Conservation (phyloP, 2,888 invertebrate species). For the Nemurella pictetii region DNA sequence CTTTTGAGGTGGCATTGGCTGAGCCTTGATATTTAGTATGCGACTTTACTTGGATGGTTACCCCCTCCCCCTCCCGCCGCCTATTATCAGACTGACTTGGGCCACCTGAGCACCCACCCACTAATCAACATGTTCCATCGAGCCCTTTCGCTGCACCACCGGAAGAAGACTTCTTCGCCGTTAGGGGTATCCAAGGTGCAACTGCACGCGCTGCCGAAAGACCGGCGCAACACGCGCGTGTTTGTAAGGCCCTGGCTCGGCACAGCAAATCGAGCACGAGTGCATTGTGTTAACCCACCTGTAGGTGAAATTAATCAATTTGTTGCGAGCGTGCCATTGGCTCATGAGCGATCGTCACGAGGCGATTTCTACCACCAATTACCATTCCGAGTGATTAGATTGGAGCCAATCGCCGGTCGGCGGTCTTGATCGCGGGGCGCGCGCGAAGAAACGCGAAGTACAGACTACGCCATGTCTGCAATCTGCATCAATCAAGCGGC, state of each 20-base stretch:
- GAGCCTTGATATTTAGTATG: too few species aligned
- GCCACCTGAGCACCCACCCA: slow-evolving; percentile 14
- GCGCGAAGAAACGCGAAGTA: background rate
- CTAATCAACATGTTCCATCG: slow-evolving; percentile 18
- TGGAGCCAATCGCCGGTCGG: background rate
- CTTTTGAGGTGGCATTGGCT: too few species aligned
- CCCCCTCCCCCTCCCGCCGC: background rate
- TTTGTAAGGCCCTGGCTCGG: slow-evolving; percentile 5
- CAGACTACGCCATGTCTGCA: background rate
- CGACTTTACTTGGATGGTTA: too few species aligned
- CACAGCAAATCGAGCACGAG: background rate
- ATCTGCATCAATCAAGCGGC: background rate
- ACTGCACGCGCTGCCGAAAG: too few species aligned
- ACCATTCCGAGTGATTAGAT: slow-evolving; percentile 1
- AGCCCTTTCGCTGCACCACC: slow-evolving; percentile 32
- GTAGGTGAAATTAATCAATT: slow-evolving; percentile 23
- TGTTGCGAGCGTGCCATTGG: slow-evolving; percentile 12
- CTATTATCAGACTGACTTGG: background rate
- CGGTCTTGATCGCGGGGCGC: background rate
- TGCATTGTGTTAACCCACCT: slow-evolving; percentile 12
- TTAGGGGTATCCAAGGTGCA: slow-evolving; percentile 7
- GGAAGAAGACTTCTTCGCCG: slow-evolving; percentile 16
- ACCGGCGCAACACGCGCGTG: background rate
- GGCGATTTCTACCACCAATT: slow-evolving; percentile 7
- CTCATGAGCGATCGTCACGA: slow-evolving; percentile 12